A percentile compares a stretch with the other conserved stretches of the same genome.
Evolutionary conservation across 2,888 invertebrate genomes (phyloP).

Genomic region (Cepaea hortensis): DNA sequence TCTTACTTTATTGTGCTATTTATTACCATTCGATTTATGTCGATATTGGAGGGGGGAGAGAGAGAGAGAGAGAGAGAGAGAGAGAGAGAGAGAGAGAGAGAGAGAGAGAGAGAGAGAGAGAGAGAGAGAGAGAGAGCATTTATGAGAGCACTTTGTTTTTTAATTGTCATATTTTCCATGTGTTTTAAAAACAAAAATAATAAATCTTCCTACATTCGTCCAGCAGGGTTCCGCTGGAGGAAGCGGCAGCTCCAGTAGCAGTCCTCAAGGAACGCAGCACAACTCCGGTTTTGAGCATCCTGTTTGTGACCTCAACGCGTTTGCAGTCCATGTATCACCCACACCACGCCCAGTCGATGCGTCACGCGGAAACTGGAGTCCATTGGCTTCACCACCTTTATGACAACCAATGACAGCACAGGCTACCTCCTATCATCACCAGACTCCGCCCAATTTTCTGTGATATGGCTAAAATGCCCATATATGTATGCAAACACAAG

Average conservation of each 20-base stretch:
- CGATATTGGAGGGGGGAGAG: no score
- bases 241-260: conserved; percentile 39
- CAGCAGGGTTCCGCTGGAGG: conserved; percentile 25
- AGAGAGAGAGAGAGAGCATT: no score
- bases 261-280: conserved; percentile 54
- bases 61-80: no score
- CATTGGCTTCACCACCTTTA: conserved; percentile 68
- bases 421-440: conserved; percentile 8
- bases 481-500: not conserved
- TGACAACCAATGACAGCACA: conserved; percentile 53
- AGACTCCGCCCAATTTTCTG: conserved; percentile 41
- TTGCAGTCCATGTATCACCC: conserved; percentile 61
- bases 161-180: no score
- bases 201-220: no score
- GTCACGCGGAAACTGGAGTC: conserved; percentile 65
- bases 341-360: conserved; percentile 56
- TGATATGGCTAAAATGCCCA: conserved; percentile 10
- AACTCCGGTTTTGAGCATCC: conserved; percentile 56
- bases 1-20: no score
- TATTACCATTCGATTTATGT: no score
- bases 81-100: no score
- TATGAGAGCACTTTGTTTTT: no score
- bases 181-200: no score
- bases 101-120: no score
- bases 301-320: conserved; percentile 60